Base-by-base conservation (phyloP, 2,888 invertebrate species). In the Neoscelio sp. region DNA sequence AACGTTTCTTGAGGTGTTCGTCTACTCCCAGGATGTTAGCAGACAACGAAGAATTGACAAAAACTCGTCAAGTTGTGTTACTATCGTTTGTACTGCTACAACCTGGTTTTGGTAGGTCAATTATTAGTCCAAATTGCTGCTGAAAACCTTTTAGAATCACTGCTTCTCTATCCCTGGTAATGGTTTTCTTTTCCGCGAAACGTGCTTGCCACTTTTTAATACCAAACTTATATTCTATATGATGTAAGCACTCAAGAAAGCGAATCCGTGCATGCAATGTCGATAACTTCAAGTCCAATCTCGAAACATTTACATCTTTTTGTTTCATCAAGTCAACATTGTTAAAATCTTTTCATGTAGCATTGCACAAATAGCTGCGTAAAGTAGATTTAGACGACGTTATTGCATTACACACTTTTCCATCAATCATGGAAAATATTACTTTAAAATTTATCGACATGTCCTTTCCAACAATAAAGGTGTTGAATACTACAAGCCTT, bases 11-110 rank as follows among this genome's bases (percentile, higher is more conserved):
- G 6, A 74, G 50, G 5, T 44, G 8, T 12, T 42, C 42, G 6
- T 58, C 60, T 1, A 60, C 8, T 0, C 60, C 70, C 2, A 60
- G 8, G 10, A 73, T 73, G 28, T 35, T 7, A n/a, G 56, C 64
- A 7, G 70, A 52, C 28, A 42, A 8, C 2, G 17, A 10, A n/a
- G 26, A 17, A 70, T 73, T 56, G 44, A 62, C 17, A 56, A 76
- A 76, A 52, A 76, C 68, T 1, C 76, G 54, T 35, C 75, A 40
- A n/a, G 77, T 65, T 1, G 67, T 78, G 15, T 78, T 78, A 1
- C 73, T 73, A 17, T 73, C 56, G 13, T 78, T 73, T 0, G 50
- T 48, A 15, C 52, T 67, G 1, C 78, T 70, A 40, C 42, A 33
- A 18, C 73, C 73, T 15, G 30, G 67, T 28, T 68, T 78, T 20